Evolutionary conservation across 2,888 invertebrate species (phyloP).

Genomic region (Lobophora halterata): DNA sequence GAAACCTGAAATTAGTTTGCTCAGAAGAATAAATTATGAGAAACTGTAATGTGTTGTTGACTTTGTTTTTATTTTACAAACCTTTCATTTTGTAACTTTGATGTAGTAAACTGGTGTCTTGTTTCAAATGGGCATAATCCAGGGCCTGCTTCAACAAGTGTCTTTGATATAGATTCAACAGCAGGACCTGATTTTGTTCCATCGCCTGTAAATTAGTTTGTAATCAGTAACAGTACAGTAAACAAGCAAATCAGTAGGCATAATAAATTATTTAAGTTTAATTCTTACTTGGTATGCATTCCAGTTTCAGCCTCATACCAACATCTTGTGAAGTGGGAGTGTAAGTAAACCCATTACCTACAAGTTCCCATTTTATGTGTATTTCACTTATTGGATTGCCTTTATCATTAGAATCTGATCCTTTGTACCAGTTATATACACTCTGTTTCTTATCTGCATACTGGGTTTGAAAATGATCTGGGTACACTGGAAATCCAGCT

Average conservation of each 20-base stretch:
- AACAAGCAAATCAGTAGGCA: neutral
- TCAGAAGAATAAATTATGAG: too few relatives aligned
- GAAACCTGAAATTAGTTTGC: too few relatives aligned
- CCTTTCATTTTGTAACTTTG: conserved; percentile 79
- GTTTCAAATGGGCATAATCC: conserved; percentile 90
- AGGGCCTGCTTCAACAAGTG: conserved; percentile 86
- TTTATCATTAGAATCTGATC: conserved; percentile 52
- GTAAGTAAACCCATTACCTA: conserved; percentile 82
- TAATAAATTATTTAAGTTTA: neutral
- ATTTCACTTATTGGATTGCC: conserved; percentile 49
- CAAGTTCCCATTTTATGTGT: conserved; percentile 79
- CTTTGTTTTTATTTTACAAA: too few relatives aligned
- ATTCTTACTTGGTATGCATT: conserved; percentile 66
- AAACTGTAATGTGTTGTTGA: too few relatives aligned
- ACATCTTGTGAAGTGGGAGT: conserved; percentile 82
- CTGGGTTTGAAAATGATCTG: conserved; percentile 84
- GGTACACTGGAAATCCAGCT: conserved; percentile 88
- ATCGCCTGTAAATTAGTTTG: conserved; percentile 63
- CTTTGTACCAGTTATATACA: conserved; percentile 86
- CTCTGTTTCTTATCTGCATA: conserved; percentile 81
- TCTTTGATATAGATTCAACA: conserved; percentile 81
- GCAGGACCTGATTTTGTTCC: conserved; percentile 78
- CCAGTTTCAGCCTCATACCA: conserved; percentile 84
- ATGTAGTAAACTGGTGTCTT: conserved; percentile 86
- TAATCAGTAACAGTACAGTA: neutral